Base-by-base conservation (phyloP, 1,140 invertebrate genomes). In the Melanaphis sacchari region DNA sequence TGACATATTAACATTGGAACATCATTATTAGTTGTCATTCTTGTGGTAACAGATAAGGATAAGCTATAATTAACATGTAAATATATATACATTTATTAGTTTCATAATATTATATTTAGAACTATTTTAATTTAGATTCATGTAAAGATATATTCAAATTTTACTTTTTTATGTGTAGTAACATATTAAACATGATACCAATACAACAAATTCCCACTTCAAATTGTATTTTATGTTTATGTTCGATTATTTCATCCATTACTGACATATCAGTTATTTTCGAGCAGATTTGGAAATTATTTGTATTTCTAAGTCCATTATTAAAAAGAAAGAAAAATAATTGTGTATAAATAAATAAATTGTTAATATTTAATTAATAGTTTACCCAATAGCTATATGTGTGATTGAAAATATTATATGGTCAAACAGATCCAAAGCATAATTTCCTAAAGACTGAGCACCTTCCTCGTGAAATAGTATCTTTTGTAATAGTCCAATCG, bases 381-480 rank as follows among this genome's bases (percentile, higher is more conserved):
- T 88, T 5, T 90, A 93, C 93, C 66, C 89, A 31, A 93, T 31
- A 4, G 93, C 93, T 90, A 93, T 82, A 41, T 90, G n/a, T 18
- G 93, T 93, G 8, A 93, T 49, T 36, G 89, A 38, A n/a, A 93
- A 36, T 24, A 94, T 90, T 22, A 87, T 49, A 94, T 98, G 98
- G 95, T 98, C 97, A n/a, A 98, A 95, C 2, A 98, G 94, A 95
- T 98, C 97, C 21, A 97, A 95, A 36, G 96, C 95, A 21, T 96
- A 95, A 89, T 98, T 97, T 82, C 96, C 96, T 84, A 98, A 95
- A 49, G 96, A 96, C 94, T 97, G 96, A 91, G 96, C 96, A 43
- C 97, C 96, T 94, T 97, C 97, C 21, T 96, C 96, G 95, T 98
- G 97, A 94, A 96, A 98, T 15, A 98, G 95, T 59, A 97, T 96